Evolutionary conservation across 2,888 invertebrate species (phyloP).

Genomic region (Acrocera orbiculus): DNA sequence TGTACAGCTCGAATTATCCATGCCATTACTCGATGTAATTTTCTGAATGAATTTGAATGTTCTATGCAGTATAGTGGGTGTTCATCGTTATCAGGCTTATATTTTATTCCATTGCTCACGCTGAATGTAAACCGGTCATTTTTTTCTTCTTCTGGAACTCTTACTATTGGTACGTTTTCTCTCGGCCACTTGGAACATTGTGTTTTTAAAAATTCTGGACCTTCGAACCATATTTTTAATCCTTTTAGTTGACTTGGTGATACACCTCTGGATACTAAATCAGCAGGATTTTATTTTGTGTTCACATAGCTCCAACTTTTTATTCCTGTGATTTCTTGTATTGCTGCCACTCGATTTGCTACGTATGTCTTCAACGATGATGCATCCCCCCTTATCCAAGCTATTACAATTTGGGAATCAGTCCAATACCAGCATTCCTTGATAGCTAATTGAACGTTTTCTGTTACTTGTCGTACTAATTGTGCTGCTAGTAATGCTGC

Average conservation of each 20-base stretch:
- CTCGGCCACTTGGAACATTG: neutral
- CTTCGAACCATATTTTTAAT: conserved; percentile 11
- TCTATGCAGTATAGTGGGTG: too few species aligned
- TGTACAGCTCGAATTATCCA: too few species aligned
- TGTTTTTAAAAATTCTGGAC: conserved; percentile 6
- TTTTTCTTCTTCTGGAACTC: too few species aligned
- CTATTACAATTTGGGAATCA: conserved; percentile 5
- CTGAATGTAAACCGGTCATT: too few species aligned
- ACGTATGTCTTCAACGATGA: conserved; percentile 6
- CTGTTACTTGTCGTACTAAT: neutral
- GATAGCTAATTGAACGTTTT: neutral
- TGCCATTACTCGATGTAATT: too few species aligned
- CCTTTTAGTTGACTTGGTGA: conserved; percentile 5
- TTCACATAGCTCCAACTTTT: conserved; percentile 9
- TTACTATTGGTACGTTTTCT: neutral
- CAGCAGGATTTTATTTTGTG: conserved; percentile 9
- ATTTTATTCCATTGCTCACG: too few species aligned
- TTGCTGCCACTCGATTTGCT: conserved; percentile 10
- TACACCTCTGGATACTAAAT: conserved; percentile 11
- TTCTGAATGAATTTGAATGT: too few species aligned
- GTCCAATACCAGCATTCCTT: neutral
- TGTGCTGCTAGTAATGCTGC: conserved; percentile 6
- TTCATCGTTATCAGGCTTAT: too few species aligned
- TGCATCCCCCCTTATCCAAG: neutral
- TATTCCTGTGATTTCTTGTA: conserved; percentile 3